These are phyloP conservation scores for Eubasilissa regina DNA, from an alignment of 1,140 invertebrate species.

Conservation along the genomic window DNA sequence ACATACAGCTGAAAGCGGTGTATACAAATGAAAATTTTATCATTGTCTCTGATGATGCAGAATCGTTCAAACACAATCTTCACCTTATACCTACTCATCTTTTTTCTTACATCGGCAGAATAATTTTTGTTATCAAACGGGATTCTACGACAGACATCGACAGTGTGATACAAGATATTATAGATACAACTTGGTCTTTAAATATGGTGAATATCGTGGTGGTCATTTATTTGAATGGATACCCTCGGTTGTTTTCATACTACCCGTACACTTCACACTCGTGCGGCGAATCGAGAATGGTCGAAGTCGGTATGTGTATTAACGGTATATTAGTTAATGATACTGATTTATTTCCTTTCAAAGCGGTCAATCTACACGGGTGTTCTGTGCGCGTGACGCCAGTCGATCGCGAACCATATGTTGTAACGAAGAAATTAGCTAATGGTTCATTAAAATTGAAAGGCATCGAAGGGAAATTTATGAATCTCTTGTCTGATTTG, in stretches of 20 bases:
- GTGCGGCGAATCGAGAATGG: slow-evolving; percentile 34
- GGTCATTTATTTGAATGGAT: slow-evolving; percentile 17
- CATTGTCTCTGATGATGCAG: slow-evolving; percentile 43
- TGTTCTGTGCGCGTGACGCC: slow-evolving; percentile 46
- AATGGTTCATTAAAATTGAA: slow-evolving; percentile 30
- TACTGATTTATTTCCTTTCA: slow-evolving; percentile 43
- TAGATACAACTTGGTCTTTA: slow-evolving; percentile 47
- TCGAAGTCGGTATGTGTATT: slow-evolving; percentile 49
- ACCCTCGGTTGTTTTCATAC: slow-evolving; percentile 37
- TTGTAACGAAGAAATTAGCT: slow-evolving; percentile 14
- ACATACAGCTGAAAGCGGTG: neutral
- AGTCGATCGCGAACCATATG: slow-evolving; percentile 44
- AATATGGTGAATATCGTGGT: slow-evolving; percentile 51
- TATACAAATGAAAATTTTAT: slow-evolving; percentile 49
- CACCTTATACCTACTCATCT: slow-evolving; percentile 32
- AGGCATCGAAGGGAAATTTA: slow-evolving; percentile 52
- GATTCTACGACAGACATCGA: neutral
- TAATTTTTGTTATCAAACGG: slow-evolving; percentile 50
- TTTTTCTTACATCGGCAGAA: slow-evolving; percentile 47
- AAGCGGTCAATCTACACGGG: slow-evolving; percentile 36
- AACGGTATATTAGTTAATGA: slow-evolving; percentile 35
- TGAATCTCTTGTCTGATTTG: slow-evolving; percentile 35
- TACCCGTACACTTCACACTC: slow-evolving; percentile 42
- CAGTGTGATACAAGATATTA: slow-evolving; percentile 38
- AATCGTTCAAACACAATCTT: slow-evolving; percentile 41